A percentile compares a stretch with the other conserved stretches of the same genome.
Conservation (phyloP, 2,888 invertebrate genomes). For the Lasioglossum marginatum region DNA sequence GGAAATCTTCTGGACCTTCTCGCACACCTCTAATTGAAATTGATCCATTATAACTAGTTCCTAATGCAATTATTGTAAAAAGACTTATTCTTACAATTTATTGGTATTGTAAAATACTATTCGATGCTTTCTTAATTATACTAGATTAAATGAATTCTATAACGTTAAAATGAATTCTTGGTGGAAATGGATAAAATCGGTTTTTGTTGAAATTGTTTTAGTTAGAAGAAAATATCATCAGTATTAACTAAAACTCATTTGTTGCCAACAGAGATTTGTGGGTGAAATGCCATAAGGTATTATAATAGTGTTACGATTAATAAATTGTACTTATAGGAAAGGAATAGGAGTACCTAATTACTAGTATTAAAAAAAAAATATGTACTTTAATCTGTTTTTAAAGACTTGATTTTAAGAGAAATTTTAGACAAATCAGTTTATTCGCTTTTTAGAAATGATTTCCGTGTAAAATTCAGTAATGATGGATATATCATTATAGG, state of each 20-base stretch:
- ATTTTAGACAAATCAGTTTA: conserved; percentile 37
- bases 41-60: conserved; percentile 32
- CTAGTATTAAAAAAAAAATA: conserved; percentile 30
- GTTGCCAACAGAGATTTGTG: conserved; percentile 44
- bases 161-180: background rate
- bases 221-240: conserved; percentile 42
- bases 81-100: conserved; percentile 23
- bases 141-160: background rate
- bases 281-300: conserved; percentile 56
- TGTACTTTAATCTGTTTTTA: conserved; percentile 26
- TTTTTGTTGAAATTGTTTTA: conserved; percentile 26
- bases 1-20: background rate
- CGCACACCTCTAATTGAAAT: conserved; percentile 19
- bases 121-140: conserved; percentile 13
- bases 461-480: conserved; percentile 27
- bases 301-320: conserved; percentile 37
- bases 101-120: conserved; percentile 22
- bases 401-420: conserved; percentile 25
- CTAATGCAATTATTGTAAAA: conserved; percentile 26
- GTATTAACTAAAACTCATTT: conserved; percentile 52
- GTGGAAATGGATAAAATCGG: conserved; percentile 2
- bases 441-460: conserved; percentile 48
- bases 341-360: conserved; percentile 47
- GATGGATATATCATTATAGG: conserved; percentile 25
- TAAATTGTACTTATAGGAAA: conserved; percentile 22